Conservation (phyloP, 2,888 invertebrate genomes). For the Crematogaster levior region DNA sequence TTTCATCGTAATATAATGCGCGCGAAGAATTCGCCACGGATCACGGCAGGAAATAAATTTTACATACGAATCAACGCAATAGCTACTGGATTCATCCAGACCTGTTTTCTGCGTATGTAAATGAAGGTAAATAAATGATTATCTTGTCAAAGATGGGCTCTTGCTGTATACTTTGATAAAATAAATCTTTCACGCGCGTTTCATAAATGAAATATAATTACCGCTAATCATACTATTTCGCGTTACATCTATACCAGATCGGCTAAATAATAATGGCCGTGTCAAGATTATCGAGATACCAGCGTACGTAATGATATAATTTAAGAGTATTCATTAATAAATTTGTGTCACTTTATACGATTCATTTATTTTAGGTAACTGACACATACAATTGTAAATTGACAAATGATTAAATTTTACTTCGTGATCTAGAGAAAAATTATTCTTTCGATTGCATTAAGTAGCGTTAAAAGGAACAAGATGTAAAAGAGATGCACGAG, state of each 20-base stretch:
- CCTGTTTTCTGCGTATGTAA: conserved; percentile 53
- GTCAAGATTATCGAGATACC: conserved; percentile 6
- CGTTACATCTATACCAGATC: conserved; percentile 12
- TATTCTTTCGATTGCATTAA: neutral
- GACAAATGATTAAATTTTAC: neutral
- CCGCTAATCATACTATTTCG: conserved; percentile 34
- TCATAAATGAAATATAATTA: conserved; percentile 37
- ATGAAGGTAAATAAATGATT: conserved; percentile 64
- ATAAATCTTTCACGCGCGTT: conserved; percentile 32
- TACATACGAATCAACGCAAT: neutral
- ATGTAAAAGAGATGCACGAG: neutral
- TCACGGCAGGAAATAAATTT: conserved; percentile 31
- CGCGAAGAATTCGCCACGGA: conserved; percentile 33
- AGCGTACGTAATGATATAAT: conserved; percentile 17
- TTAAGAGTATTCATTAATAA: neutral
- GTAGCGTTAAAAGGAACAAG: neutral
- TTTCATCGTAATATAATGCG: conserved; percentile 19
- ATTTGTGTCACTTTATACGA: conserved; percentile 23
- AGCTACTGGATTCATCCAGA: conserved; percentile 30
- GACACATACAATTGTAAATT: neutral
- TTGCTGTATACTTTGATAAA: conserved; percentile 49
- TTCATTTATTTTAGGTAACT: no score
- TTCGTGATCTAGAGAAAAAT: neutral
- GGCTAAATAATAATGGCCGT: conserved; percentile 11
- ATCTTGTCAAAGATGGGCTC: conserved; percentile 54